Conservation (phyloP, 1,140 invertebrate species). For the Cryptotermes secundus region DNA sequence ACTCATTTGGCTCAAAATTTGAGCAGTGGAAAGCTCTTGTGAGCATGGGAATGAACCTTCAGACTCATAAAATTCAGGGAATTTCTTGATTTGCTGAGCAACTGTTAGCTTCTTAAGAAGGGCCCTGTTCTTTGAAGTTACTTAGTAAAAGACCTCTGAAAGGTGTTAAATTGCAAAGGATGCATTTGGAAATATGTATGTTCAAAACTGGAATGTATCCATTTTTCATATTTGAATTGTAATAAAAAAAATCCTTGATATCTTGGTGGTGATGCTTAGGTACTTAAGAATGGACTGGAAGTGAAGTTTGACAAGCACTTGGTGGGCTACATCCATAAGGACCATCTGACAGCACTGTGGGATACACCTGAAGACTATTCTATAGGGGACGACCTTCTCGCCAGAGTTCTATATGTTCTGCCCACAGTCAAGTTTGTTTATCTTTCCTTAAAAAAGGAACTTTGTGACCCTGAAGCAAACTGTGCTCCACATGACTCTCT, state of each 20-base stretch:
- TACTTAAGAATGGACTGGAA: slow-evolving; percentile 21
- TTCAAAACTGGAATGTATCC: too few relatives aligned
- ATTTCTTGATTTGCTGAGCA: too few relatives aligned
- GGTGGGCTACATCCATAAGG: slow-evolving; percentile 5
- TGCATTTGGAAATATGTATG: too few relatives aligned
- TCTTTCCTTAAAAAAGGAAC: not conserved
- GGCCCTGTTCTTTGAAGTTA: too few relatives aligned
- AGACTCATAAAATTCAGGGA: too few relatives aligned
- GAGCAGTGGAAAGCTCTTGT: too few relatives aligned
- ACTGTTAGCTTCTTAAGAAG: too few relatives aligned
- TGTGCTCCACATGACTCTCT: not conserved
- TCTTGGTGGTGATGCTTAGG: not conserved
- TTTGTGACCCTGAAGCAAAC: not conserved
- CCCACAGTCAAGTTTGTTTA: not conserved
- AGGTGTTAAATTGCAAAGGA: too few relatives aligned
- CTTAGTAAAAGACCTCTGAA: too few relatives aligned
- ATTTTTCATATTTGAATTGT: not conserved
- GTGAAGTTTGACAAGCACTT: not conserved
- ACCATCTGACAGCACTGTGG: not conserved
- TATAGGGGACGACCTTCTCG: not conserved
- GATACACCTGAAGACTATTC: not conserved
- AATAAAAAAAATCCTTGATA: not conserved
- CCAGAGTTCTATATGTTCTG: slow-evolving; percentile 25
- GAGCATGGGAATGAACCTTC: too few relatives aligned
- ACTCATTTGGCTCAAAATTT: too few relatives aligned